These are phyloP conservation scores for Nesometra sesokonis DNA, from an alignment of 35 echinoderm and acorn worm species.

Conservation along the genomic window DNA sequence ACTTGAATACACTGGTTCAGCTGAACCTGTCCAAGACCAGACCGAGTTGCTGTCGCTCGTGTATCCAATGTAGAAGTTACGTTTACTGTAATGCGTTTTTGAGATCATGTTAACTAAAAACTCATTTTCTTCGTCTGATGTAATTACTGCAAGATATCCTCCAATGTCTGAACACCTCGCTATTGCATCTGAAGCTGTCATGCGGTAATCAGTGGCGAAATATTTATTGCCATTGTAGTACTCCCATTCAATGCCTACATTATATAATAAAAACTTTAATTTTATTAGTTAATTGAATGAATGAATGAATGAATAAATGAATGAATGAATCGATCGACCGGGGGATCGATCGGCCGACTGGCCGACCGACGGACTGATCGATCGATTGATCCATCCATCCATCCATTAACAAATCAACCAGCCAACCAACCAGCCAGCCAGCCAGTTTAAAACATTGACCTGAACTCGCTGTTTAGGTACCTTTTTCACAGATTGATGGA, in stretches of 20 bases:
- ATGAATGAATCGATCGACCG: no score
- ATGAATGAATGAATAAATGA: no score
- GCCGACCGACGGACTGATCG: no score
- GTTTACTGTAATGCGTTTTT: not conserved
- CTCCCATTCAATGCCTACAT: not conserved
- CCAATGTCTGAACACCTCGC: not conserved
- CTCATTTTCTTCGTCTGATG: not conserved
- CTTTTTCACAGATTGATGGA: not conserved
- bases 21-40: not conserved
- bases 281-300: not conserved
- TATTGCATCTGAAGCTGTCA: not conserved
- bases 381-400: no score
- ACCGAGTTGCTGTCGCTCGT: not conserved
- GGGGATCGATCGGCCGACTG: no score
- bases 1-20: not conserved
- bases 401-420: not conserved
- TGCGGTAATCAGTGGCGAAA: not conserved
- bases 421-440: not conserved
- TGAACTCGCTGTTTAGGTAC: no score
- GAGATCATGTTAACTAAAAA: not conserved
- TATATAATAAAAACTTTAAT: not conserved
- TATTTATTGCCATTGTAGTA: not conserved
- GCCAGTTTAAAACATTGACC: not conserved
- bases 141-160: not conserved
- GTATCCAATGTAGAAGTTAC: not conserved